Evolutionary conservation across 1,140 invertebrate genomes (phyloP), one percentile per base, ranked within the genome.

Genomic region (Sesamia nonagrioides): DNA sequence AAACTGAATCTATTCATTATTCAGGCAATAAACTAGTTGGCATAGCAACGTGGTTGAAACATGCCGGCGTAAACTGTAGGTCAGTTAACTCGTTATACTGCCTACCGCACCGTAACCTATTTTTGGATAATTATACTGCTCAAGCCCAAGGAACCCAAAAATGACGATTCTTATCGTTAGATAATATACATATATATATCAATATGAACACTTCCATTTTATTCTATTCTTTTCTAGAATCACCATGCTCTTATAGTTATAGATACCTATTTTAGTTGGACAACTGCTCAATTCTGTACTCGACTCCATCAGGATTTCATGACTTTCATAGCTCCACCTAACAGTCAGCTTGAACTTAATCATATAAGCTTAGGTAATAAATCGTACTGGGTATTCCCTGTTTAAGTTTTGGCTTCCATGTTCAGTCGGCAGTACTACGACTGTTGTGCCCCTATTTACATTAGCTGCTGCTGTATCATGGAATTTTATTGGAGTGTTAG

Each of bases 31-130:
- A 48, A 68, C 63, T 27, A 13, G 63, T 68, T 68, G 63, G 40
- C 63, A 68, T 68, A 21, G 63, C 63, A 68, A 68, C 63, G 17
- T 48, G 63, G 42, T 21, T 68, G 40, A 68, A 68, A 68, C 63
- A 68, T 45, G 17, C 40, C 63, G 17, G 37, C 37, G 61, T 68
- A 48, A 45, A 21, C 61, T 68, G 27, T 68, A 45, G 40, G n/a
- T 68, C 13, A 40, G 60, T 21, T 56, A 56, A 56, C 35, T 63
- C 60, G 35, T 63, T 63, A 63, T 8, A n/a, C n/a, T 35, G 33
- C 35, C 63, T 68, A 35, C 58, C 58, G 35, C 40, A 2, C 0
- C 63, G 7, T 68, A 68, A 68, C 63, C 63, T 48, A 68, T 68
- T 68, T 48, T 27, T 17, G 42, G 45, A 45, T 68, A 21, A 68